Evolutionary conservation across 2,113 vertebrate genomes (phyloP), one percentile per base, ranked within the genome.

Genomic region (Atrichornis clamosus): DNA sequence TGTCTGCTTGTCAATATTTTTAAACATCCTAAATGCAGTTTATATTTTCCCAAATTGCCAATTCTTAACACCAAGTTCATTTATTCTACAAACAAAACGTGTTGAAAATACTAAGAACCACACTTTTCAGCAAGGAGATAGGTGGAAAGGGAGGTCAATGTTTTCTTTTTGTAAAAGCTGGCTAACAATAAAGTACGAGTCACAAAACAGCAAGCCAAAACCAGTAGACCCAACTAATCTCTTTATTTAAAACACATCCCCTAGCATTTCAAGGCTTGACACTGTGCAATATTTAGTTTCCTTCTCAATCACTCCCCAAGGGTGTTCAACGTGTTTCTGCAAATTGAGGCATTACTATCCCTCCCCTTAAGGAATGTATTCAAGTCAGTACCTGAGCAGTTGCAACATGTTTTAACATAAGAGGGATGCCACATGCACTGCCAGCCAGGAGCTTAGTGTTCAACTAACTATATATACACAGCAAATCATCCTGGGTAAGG

Each of bases 361-460:
- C 93, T 92, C 58, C 95, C 96, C 92, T 74, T 70, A 69, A 95
- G 94, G 97, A 94, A 88, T 97, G 92, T 14, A 37, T 79, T 98
- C 98, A 49, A 94, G 97, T 91, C 78, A 75, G 47, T 59, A 95
- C 98, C 97, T 96, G 98, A 97, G 41, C 20, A 4, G 62, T 65
- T 73, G 60, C 56, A 96, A 96, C 92, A 52, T 52, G 96, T 97
- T 96, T 96, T 86, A 95, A 96, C 86, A 91, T 68, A 85, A 68
- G 64, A 59, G 59, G 32, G 79, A 78, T 41, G 60, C 73, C 84
- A 69, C 37, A 68, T 32, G 21, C 65, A 21, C 41, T 62, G 84
- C 74, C 6, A 3, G 72, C 81, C 70, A 58, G 65, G 50, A 90
- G 74, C 63, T 65, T n/a, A 37, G 89, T 78, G 84, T 83, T 95